Conservation (phyloP, 2,797 vertebrate species). For the Lagocephalus sceleratus region DNA sequence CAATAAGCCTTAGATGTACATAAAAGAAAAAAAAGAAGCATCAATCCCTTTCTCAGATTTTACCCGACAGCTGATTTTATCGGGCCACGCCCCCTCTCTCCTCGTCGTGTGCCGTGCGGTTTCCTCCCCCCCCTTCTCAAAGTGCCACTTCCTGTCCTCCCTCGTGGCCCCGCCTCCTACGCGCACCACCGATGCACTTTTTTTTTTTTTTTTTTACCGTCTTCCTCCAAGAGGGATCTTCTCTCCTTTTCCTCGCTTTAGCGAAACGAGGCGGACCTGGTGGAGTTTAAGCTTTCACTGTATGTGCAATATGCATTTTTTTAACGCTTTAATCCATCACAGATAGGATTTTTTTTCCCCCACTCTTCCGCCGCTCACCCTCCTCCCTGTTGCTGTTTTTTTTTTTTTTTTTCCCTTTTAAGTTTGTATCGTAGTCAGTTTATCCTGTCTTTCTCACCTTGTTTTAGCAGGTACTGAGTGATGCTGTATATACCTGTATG, state of each 20-base stretch:
- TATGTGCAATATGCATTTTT: conserved; percentile 98
- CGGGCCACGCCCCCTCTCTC: conserved; percentile 83
- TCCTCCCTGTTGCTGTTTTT: conserved; percentile 20
- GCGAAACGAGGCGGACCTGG: conserved; percentile 80
- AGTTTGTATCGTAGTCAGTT: conserved; percentile 87
- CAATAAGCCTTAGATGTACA: conserved; percentile 99
- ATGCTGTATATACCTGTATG: conserved; percentile 90
- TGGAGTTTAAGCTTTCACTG: conserved; percentile 94
- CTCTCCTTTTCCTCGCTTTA: conserved; percentile 67
- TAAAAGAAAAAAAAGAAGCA: conserved; percentile 77
- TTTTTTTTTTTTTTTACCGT: conserved; percentile 46
- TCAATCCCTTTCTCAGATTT: conserved; percentile 78
- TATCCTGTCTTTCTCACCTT: conserved; percentile 90
- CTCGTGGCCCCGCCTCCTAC: conserved; percentile 42
- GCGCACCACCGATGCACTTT: conserved; percentile 36
- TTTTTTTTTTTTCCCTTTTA: conserved; percentile 71
- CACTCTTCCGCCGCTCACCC: conserved; percentile 70
- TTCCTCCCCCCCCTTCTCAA: conserved; percentile 51
- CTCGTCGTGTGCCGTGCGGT: conserved; percentile 77
- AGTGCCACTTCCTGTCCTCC: conserved; percentile 73
- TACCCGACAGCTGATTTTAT: conserved; percentile 84
- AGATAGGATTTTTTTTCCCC: conserved; percentile 78
- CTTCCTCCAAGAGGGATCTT: conserved; percentile 75
- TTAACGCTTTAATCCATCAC: conserved; percentile 89
- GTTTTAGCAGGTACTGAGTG: conserved; percentile 99